Conservation (phyloP, 2,113 vertebrate genomes). For the zebrafish (Danio rerio) region DNA sequence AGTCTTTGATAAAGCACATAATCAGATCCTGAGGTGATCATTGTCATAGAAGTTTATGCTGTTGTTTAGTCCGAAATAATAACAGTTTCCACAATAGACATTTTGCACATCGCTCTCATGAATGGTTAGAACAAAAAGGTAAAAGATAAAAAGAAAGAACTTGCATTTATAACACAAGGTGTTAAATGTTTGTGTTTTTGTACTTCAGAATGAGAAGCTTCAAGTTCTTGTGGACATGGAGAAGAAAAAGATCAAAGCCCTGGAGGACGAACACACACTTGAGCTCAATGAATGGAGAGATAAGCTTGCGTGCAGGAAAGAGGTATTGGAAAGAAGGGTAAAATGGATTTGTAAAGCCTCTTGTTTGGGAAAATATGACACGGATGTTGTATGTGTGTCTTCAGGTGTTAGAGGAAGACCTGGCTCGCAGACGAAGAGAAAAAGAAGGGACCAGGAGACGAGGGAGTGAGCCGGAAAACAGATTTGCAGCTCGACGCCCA, state of each 20-base stretch:
- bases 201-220: conserved; percentile 72
- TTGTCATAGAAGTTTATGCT: too few relatives aligned
- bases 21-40: too few relatives aligned
- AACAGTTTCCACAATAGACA: too few relatives aligned
- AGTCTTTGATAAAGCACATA: too few relatives aligned
- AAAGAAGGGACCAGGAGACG: conserved; percentile 38
- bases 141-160: too few relatives aligned
- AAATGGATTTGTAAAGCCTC: not conserved
- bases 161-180: too few relatives aligned
- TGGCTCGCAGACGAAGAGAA: conserved; percentile 57
- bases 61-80: too few relatives aligned
- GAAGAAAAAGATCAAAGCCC: conserved; percentile 66
- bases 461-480: conserved; percentile 41
- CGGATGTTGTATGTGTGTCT: not conserved
- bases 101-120: too few relatives aligned
- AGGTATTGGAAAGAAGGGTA: conserved; percentile 57
- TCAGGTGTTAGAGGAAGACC: conserved; percentile 73
- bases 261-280: conserved; percentile 74
- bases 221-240: conserved; percentile 69
- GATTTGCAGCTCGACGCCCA: conserved; percentile 37
- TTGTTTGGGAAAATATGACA: not conserved
- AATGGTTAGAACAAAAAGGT: too few relatives aligned
- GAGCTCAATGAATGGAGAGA: conserved; percentile 74
- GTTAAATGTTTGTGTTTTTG: conserved; percentile 25
- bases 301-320: conserved; percentile 66